These are phyloP conservation scores for Dermochelys coriacea DNA, from an alignment of 2,797 vertebrate genomes.

Conservation along the genomic window DNA sequence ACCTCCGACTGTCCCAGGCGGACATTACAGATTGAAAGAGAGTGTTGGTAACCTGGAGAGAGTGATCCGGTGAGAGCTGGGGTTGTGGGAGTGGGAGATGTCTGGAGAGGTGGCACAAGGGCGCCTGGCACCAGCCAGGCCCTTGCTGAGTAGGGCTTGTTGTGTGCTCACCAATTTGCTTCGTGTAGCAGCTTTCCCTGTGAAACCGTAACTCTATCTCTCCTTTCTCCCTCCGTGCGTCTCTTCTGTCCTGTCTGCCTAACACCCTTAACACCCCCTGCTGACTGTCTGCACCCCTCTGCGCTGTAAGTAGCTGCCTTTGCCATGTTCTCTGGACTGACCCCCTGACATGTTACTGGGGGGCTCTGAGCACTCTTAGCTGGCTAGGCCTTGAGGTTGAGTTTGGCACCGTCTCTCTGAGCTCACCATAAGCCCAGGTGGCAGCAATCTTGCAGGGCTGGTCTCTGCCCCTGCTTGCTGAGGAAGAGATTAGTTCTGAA, in stretches of 20 bases:
- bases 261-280: background rate
- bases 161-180: background rate
- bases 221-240: constrained; percentile 49
- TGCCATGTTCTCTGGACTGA: background rate
- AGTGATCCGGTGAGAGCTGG: background rate
- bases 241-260: constrained; percentile 36
- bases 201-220: background rate
- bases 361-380: background rate
- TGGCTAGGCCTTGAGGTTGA: background rate
- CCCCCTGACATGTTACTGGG: background rate
- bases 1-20: background rate
- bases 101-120: background rate
- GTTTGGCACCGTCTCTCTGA: background rate
- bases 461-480: background rate
- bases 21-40: background rate
- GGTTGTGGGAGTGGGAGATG: background rate
- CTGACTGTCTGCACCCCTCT: constrained; percentile 19
- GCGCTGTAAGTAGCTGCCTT: constrained; percentile 51
- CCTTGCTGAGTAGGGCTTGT: background rate
- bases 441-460: background rate
- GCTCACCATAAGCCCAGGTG: too few relatives aligned
- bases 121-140: background rate
- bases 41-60: background rate
- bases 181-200: background rate
- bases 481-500: background rate